These are phyloP conservation scores for Drosophila mayri DNA, from an alignment of 1,140 invertebrate species.

Conservation along the genomic window DNA sequence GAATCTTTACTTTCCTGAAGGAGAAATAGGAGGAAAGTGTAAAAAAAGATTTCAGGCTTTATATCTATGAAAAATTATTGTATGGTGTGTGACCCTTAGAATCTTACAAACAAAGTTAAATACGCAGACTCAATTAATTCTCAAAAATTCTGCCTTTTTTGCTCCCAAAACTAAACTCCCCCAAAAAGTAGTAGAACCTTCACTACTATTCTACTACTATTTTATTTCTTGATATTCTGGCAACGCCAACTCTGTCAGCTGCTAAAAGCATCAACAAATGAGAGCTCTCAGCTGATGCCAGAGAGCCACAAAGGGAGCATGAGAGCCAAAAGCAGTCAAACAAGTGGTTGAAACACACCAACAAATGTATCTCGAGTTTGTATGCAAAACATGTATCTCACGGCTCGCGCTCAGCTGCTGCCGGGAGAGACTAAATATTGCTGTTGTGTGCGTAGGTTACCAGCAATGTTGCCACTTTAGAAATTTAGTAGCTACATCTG, in stretches of 20 bases:
- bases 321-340: slow-evolving; percentile 58
- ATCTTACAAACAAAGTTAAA: neutral
- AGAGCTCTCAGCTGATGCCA: slow-evolving; percentile 59
- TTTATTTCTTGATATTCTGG: slow-evolving; percentile 33
- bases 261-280: slow-evolving; percentile 53
- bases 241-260: slow-evolving; percentile 63
- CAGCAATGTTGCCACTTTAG: slow-evolving; percentile 1
- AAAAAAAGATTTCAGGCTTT: neutral
- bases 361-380: slow-evolving; percentile 49
- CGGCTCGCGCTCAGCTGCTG: slow-evolving; percentile 19
- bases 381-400: slow-evolving; percentile 64
- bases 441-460: neutral
- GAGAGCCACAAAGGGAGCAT: slow-evolving; percentile 14
- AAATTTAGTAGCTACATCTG: neutral
- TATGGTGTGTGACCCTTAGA: neutral
- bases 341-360: slow-evolving; percentile 65
- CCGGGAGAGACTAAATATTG: neutral
- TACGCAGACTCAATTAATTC: neutral
- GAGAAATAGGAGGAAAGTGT: neutral
- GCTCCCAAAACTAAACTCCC: neutral
- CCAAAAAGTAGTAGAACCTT: slow-evolving; percentile 36
- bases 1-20: neutral
- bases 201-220: slow-evolving; percentile 42
- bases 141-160: neutral
- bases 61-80: neutral